Base-by-base conservation (phyloP, 2,113 vertebrate genomes). In the Sorex fumeus region DNA sequence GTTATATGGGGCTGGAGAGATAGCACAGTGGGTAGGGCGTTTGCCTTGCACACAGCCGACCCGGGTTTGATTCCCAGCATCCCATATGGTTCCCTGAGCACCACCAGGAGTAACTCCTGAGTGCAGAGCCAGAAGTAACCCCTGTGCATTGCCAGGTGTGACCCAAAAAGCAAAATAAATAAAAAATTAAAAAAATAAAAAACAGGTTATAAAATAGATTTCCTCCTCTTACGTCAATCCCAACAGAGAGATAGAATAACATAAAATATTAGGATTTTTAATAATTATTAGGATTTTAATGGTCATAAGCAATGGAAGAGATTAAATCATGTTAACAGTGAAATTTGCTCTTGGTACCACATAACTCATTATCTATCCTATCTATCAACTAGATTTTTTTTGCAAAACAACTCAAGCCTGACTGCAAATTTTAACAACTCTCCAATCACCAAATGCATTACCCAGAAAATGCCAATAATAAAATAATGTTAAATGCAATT, bases 391-490 rank as follows among this genome's bases (percentile, higher is more conserved):
- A 34, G 30, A 92, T 87, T 95, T 79, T 76, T 95, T 72, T 87
- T 67, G 50, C 89, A 86, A 69, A 96, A 94, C 9, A 12, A 0
- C 43, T 91, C 88, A 93, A 43, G 72, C 3, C 28, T n/a, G 87
- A 95, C 45, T 69, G 72, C 3, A 94, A 94, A 89, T 62, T 91
- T n/a, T 11, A 84, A 93, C 30, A 40, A 28, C 88, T 87, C 75
- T 91, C 79, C 28, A 69, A 67, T 66, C 66, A 89, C 16, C 76
- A 94, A 84, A 92, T 69, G 36, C 53, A 89, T 40, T 88, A 69
- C 75, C 60, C 4, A 15, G 6, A 93, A 19, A 71, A 6, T 90
- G 57, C 16, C 62, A 78, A 80, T 71, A 93, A 79, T 77, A 90
- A 91, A 88, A 87, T 45, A 2, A 67, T 43, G 83, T 32, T 95